A percentile compares a stretch with the other conserved stretches of the same genome.
phyloP scores from a whole-genome alignment of 2,888 invertebrate species.

The Clusia tigrina region DNA sequence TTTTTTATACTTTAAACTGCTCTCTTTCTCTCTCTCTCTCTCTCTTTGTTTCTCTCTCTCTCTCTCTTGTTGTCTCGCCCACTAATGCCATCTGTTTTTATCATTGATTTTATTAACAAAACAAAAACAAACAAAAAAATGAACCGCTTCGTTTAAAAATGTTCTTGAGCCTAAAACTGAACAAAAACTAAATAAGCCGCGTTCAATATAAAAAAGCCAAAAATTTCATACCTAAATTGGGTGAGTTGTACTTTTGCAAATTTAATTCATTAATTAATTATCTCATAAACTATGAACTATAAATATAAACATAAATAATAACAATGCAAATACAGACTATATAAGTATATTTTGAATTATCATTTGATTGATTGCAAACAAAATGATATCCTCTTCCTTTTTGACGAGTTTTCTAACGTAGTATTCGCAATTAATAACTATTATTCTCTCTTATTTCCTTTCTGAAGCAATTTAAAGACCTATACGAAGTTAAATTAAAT shows the following conservation, averaged over 20 bases:
- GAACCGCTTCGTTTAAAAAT: conserved; percentile 37
- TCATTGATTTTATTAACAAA: conserved; percentile 41
- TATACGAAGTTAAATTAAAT: too few species aligned
- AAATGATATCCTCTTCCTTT: too few species aligned
- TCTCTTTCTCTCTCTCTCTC: conserved; percentile 29
- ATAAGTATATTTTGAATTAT: background rate
- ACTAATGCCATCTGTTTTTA: conserved; percentile 56
- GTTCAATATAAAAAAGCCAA: conserved; percentile 32
- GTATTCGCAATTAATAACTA: too few species aligned
- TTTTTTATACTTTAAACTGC: conserved; percentile 18
- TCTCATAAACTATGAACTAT: background rate
- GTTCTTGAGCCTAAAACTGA: conserved; percentile 52
- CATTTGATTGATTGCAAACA: too few species aligned
- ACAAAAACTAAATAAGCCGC: conserved; percentile 37
- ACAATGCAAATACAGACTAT: conserved; percentile 24
- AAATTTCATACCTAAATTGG: conserved; percentile 51
- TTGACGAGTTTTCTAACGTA: too few species aligned
- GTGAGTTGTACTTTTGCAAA: conserved; percentile 45
- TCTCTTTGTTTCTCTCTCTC: conserved; percentile 24
- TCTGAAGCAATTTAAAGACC: too few species aligned
- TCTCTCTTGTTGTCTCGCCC: conserved; percentile 37
- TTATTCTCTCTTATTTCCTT: too few species aligned
- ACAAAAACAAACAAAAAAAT: conserved; percentile 32
- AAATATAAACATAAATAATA: conserved; percentile 7
- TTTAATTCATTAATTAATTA: conserved; percentile 16